Conservation (phyloP, 2,888 invertebrate species). For the Cheilosia scutellata region DNA sequence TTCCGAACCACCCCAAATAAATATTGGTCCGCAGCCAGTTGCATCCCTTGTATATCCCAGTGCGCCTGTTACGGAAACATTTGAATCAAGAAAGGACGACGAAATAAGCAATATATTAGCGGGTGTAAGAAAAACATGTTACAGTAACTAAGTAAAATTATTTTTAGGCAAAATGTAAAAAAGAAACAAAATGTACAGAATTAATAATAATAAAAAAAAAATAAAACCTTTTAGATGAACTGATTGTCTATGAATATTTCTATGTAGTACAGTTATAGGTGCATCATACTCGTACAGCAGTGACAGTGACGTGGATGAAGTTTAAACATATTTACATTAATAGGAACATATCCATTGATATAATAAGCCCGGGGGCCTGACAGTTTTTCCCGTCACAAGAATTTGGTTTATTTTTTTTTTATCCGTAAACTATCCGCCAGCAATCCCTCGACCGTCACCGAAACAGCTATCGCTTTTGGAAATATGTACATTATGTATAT, state of each 20-base stretch:
- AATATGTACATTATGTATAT: too few relatives aligned
- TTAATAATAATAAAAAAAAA: constrained; percentile 46
- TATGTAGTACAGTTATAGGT: not conserved
- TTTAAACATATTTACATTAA: too few relatives aligned
- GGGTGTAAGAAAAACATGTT: constrained; percentile 94
- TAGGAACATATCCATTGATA: too few relatives aligned
- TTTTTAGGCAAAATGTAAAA: constrained; percentile 48
- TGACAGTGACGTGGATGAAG: too few relatives aligned
- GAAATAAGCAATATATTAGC: constrained; percentile 95
- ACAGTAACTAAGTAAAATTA: constrained; percentile 87
- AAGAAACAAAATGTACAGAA: constrained; percentile 55
- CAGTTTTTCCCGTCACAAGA: too few relatives aligned
- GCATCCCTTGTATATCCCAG: constrained; percentile 83
- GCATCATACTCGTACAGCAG: too few relatives aligned
- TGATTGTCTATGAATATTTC: not conserved
- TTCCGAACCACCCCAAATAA: constrained; percentile 40
- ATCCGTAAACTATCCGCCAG: too few relatives aligned
- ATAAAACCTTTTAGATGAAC: constrained; percentile 19
- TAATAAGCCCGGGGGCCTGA: too few relatives aligned
- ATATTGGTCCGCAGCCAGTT: constrained; percentile 83
- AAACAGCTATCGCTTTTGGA: too few relatives aligned
- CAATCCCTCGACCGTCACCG: too few relatives aligned
- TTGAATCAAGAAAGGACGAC: constrained; percentile 89
- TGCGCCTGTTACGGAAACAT: constrained; percentile 80
- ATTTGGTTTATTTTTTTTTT: too few relatives aligned